Percentiles rank a stretch among this genome's conserved stretches.
Conservation (phyloP, 2,888 invertebrate species). For the Phytoseiulus persimilis region DNA sequence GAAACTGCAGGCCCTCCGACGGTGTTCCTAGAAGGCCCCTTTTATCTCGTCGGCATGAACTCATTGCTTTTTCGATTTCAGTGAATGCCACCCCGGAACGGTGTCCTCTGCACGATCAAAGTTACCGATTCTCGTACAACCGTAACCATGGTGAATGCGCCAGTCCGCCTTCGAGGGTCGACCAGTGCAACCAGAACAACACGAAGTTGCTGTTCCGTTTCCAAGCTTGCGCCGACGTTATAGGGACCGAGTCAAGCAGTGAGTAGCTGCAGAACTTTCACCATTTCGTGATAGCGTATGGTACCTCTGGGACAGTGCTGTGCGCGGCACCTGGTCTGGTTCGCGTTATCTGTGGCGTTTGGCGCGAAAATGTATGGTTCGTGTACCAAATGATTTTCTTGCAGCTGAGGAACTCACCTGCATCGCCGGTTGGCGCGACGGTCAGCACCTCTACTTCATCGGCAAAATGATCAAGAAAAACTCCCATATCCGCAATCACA, state of each 20-base stretch:
- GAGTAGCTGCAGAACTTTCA: background rate
- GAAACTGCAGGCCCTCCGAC: no score
- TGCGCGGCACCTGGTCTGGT: no score
- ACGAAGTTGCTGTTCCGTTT: constrained; percentile 79
- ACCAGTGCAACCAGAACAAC: constrained; percentile 78
- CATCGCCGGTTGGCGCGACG: constrained; percentile 85
- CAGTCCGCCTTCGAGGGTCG: constrained; percentile 79
- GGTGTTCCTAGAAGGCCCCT: no score
- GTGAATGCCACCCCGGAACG: constrained; percentile 76
- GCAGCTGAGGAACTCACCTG: constrained; percentile 78
- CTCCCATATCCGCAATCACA: constrained; percentile 48
- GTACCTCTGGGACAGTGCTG: no score
- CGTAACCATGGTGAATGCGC: constrained; percentile 81
- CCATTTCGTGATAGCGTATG: no score
- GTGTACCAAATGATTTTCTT: background rate
- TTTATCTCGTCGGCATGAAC: no score
- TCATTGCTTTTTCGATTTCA: constrained; percentile 20
- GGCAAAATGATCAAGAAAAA: constrained; percentile 80
- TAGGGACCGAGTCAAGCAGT: constrained; percentile 62
- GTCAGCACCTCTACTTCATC: constrained; percentile 78
- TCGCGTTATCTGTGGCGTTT: no score
- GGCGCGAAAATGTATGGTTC: no score
- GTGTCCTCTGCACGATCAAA: constrained; percentile 77
- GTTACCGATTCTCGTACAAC: constrained; percentile 82
- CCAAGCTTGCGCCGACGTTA: constrained; percentile 84